Evolutionary conservation across 2,797 vertebrate genomes (phyloP).

Genomic region (Parotocinclus haroldoi): DNA sequence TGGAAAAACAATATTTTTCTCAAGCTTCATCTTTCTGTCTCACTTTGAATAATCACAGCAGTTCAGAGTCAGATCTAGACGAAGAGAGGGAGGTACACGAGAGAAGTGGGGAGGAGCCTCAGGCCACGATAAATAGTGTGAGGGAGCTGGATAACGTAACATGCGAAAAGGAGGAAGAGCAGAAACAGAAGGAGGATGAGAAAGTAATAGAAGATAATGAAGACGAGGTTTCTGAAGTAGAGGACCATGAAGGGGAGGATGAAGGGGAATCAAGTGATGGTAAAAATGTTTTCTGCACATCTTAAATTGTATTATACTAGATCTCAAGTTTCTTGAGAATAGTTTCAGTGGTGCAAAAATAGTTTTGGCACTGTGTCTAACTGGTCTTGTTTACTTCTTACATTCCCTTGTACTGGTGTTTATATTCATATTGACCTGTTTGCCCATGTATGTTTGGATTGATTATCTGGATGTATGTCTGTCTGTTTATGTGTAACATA

Average conservation of each 20-base stretch:
- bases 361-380: slow-evolving; percentile 7
- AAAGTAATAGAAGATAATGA: neutral
- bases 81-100: slow-evolving; percentile 72
- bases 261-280: slow-evolving; percentile 79
- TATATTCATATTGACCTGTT: slow-evolving; percentile 24
- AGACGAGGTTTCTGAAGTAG: slow-evolving; percentile 17
- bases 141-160: slow-evolving; percentile 18
- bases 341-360: neutral
- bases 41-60: slow-evolving; percentile 52
- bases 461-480: slow-evolving; percentile 67
- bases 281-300: slow-evolving; percentile 47
- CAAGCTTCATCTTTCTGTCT: slow-evolving; percentile 5
- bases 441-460: slow-evolving; percentile 56
- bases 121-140: slow-evolving; percentile 43
- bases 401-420: neutral
- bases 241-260: slow-evolving; percentile 50
- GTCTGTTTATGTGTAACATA: slow-evolving; percentile 61
- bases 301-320: neutral
- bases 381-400: neutral
- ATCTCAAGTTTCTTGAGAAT: neutral
- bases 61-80: slow-evolving; percentile 82
- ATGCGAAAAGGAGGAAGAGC: slow-evolving; percentile 48
- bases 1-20: neutral
- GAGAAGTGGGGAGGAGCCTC: slow-evolving; percentile 72
- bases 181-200: slow-evolving; percentile 46